These are phyloP conservation scores for Harpalus rubripes DNA, from an alignment of 2,888 invertebrate species.

Conservation along the genomic window DNA sequence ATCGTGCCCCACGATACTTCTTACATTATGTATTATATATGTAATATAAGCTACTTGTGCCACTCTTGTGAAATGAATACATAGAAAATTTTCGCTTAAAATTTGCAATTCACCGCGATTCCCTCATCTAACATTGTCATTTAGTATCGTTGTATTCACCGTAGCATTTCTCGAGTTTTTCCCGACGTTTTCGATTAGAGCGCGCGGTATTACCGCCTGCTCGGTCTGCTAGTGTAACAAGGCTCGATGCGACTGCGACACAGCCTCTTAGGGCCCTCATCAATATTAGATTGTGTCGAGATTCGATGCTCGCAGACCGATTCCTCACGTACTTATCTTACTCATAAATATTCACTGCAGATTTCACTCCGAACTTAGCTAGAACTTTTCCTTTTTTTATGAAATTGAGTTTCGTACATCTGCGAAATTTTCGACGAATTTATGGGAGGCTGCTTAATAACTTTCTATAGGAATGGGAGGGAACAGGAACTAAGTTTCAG, in stretches of 20 bases:
- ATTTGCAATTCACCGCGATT: background rate
- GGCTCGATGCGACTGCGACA: slow-evolving; percentile 20
- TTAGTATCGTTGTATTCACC: background rate
- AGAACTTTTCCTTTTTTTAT: slow-evolving; percentile 49
- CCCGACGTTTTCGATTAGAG: slow-evolving; percentile 42
- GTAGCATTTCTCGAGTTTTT: slow-evolving; percentile 27
- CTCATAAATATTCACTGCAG: slow-evolving; percentile 61
- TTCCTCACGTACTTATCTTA: slow-evolving; percentile 58
- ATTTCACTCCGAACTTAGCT: slow-evolving; percentile 59
- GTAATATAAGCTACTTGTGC: background rate
- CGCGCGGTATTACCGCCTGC: slow-evolving; percentile 5
- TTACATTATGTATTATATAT: background rate
- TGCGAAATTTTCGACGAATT: slow-evolving; percentile 38
- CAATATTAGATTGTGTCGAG: slow-evolving; percentile 64
- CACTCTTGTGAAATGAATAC: background rate
- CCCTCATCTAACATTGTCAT: background rate
- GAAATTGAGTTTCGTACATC: slow-evolving; percentile 62
- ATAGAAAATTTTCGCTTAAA: background rate
- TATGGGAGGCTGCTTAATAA: slow-evolving; percentile 20
- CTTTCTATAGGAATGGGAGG: background rate
- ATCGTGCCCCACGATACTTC: no score
- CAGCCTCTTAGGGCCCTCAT: slow-evolving; percentile 50
- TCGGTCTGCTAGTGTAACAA: slow-evolving; percentile 22
- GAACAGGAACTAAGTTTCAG: background rate
- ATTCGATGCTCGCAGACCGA: slow-evolving; percentile 53